Conservation (phyloP, 2,113 vertebrate species). For the Elanus axillaris region DNA sequence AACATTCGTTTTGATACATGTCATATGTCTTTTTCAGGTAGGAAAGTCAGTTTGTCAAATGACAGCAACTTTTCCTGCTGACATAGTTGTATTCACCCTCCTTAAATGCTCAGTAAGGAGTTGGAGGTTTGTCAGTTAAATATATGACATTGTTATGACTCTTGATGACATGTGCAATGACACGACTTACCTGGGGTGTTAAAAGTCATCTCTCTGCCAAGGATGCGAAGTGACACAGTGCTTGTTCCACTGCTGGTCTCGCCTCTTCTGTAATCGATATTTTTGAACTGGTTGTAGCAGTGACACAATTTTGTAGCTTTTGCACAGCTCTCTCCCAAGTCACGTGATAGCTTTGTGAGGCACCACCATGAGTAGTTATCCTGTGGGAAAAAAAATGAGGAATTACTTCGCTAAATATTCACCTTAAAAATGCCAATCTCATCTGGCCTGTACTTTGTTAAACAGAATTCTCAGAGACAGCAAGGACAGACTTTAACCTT, state of each 20-base stretch:
- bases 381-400: not conserved
- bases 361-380: not conserved
- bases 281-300: not conserved
- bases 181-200: not conserved
- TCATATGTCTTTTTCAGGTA: not conserved
- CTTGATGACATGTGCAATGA: conserved; percentile 12
- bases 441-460: not conserved
- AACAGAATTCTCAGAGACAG: not conserved
- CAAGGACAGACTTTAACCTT: not conserved
- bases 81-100: not conserved
- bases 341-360: not conserved
- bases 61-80: not conserved
- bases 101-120: not conserved
- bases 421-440: not conserved
- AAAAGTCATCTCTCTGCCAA: conserved; percentile 24
- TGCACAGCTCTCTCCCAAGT: not conserved
- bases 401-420: not conserved
- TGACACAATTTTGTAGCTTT: not conserved
- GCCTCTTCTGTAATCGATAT: not conserved
- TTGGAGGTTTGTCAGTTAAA: conserved; percentile 22
- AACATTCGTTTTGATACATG: conserved; percentile 4
- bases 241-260: not conserved
- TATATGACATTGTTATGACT: conserved; percentile 36
- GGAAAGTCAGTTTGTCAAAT: not conserved
- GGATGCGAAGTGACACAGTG: not conserved